Evolutionary conservation across 2,113 vertebrate genomes (phyloP), one percentile per base, ranked within the genome.

Genomic region (Anoura caudifer): DNA sequence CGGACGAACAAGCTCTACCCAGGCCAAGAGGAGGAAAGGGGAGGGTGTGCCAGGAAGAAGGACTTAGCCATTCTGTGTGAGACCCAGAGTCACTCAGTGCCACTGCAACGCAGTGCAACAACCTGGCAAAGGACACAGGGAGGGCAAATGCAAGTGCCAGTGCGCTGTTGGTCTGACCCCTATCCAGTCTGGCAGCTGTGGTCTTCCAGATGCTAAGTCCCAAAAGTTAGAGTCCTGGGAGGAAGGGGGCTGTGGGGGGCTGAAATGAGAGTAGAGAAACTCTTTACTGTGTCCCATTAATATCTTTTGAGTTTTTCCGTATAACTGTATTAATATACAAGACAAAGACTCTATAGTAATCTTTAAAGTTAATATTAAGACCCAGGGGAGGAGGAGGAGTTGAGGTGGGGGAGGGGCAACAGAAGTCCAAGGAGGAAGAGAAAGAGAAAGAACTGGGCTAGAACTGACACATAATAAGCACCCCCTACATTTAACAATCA

Each of bases 11-110:
- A 43, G 45, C 6, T 2, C 61, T 69, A 16, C 6, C 3, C 22
- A 24, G 20, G 87, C 33, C 26, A 13, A 12, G 28, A 14, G 4
- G 15, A 31, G 11, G 33, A 7, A 43, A 0, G 4, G 36, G 4
- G 13, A 2, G 31, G 8, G 24, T 0, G 15, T 8, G n/a, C 59
- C 56, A 15, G 70, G 45, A 26, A 26, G 50, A 45, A 20, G 20
- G 41, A 36, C 41, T 1, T 1, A 0, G 33, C 67, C 22, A 3
- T 7, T 1, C 17, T 3, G 0, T 16, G 31, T 33, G 0, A 38
- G 13, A 5, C 69, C 82, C 0, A 9, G 47, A 38, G 47, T 6
- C 22, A 22, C 85, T 7, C 1, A 2, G 50, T 13, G 50, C 69
- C 19, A 6, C 50, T 1, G 6, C 47, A 10, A 20, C 7, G 3